Conservation (phyloP, 30 jellyfish, hydroid and myxozoan genomes). For the Aurelia sp. region DNA sequence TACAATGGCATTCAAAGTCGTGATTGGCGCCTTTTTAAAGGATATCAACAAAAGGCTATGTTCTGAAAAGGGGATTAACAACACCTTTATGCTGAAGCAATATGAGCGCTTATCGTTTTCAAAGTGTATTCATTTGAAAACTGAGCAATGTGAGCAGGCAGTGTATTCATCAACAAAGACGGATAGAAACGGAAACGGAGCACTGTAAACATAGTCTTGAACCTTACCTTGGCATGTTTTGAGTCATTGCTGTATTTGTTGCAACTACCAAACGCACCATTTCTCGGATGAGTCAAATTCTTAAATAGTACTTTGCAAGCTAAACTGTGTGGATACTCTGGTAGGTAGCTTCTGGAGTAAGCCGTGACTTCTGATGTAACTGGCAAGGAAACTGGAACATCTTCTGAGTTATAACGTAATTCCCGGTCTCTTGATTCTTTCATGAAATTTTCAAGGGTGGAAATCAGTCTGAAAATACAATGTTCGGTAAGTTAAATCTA, state of each 20-base stretch:
- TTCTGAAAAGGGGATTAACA: no score
- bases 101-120: no score
- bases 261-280: slow-evolving; percentile 27
- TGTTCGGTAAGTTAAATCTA: neutral
- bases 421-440: slow-evolving; percentile 40
- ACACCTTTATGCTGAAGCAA: no score
- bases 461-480: slow-evolving; percentile 5
- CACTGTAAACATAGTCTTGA: no score
- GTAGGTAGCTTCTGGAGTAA: slow-evolving; percentile 47
- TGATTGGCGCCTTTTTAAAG: no score
- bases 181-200: no score
- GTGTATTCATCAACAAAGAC: no score
- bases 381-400: slow-evolving; percentile 55
- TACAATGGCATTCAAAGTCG: no score
- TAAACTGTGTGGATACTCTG: slow-evolving; percentile 18
- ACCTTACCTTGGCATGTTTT: slow-evolving; percentile 17
- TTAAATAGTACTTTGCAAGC: slow-evolving; percentile 51
- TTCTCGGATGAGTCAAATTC: slow-evolving; percentile 16
- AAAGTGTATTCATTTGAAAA: no score
- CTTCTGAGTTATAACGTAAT: slow-evolving; percentile 19
- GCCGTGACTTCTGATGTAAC: slow-evolving; percentile 53
- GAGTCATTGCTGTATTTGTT: slow-evolving; percentile 1
- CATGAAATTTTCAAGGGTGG: slow-evolving; percentile 39
- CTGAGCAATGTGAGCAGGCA: no score
- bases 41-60: no score